Evolutionary conservation across 2,888 invertebrate species (phyloP).

Genomic region (Eledone cirrhosa): DNA sequence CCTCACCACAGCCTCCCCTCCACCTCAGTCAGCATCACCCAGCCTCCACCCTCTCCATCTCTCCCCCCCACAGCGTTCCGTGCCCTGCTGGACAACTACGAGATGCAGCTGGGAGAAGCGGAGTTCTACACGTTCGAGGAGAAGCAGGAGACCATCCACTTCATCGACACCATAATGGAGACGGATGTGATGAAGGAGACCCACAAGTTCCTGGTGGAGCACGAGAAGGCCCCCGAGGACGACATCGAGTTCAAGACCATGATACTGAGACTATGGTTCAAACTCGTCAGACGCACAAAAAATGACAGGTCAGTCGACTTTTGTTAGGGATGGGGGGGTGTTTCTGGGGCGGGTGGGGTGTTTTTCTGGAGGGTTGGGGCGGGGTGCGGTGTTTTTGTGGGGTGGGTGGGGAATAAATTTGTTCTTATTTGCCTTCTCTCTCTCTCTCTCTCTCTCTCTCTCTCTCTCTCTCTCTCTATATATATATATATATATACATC

Average conservation of each 20-base stretch:
- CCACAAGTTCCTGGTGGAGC: constrained; percentile 59
- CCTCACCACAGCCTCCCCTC: too few relatives aligned
- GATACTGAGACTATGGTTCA: constrained; percentile 65
- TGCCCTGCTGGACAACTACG: constrained; percentile 65
- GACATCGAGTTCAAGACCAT: constrained; percentile 56
- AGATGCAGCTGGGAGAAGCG: constrained; percentile 53
- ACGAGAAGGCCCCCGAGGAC: constrained; percentile 51
- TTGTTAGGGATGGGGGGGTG: too few relatives aligned
- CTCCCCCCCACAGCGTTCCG: constrained; percentile 53
- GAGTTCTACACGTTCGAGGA: constrained; percentile 63
- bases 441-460: too few relatives aligned
- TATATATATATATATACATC: too few relatives aligned
- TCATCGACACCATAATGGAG: constrained; percentile 62
- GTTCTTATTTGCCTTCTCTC: too few relatives aligned
- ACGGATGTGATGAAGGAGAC: constrained; percentile 65
- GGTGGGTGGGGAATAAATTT: too few relatives aligned
- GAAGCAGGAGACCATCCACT: constrained; percentile 58
- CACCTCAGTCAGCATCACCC: too few relatives aligned
- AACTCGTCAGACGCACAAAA: constrained; percentile 55
- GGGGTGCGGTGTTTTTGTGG: neutral
- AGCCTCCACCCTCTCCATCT: too few relatives aligned
- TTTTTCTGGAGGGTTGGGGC: neutral
- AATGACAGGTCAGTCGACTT: constrained; percentile 50
- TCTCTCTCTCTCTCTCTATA: too few relatives aligned
- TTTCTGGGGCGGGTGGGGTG: too few relatives aligned